Conservation (phyloP, 2,888 invertebrate species). For the Drosophila mercatorum region DNA sequence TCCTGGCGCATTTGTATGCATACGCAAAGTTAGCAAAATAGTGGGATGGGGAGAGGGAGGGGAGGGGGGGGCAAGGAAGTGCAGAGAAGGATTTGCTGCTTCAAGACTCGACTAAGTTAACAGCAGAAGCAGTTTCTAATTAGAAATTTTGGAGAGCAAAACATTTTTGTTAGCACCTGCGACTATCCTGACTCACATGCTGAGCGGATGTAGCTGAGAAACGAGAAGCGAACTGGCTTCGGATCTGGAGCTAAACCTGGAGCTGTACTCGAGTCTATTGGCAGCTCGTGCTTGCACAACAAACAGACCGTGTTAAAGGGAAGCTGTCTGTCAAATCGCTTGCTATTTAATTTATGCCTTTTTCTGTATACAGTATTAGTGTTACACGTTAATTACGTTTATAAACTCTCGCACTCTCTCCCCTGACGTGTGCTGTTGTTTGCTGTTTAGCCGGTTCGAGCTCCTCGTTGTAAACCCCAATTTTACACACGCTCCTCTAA, state of each 20-base stretch:
- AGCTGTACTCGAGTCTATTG: constrained; percentile 40
- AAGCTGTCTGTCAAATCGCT: constrained; percentile 58
- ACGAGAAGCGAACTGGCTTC: constrained; percentile 1
- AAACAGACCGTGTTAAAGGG: constrained; percentile 60
- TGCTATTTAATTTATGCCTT: constrained; percentile 68
- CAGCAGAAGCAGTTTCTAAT: constrained; percentile 74
- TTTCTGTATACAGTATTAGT: constrained; percentile 50
- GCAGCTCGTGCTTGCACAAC: constrained; percentile 69
- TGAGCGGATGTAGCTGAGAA: constrained; percentile 2
- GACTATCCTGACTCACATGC: constrained; percentile 28
- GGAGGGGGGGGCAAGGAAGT: constrained; percentile 2
- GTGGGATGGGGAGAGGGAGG: constrained; percentile 9
- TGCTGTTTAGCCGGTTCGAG: constrained; percentile 20
- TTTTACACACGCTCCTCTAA: constrained; percentile 43
- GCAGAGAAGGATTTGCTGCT: constrained; percentile 20
- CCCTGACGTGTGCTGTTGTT: neutral
- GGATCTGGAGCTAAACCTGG: neutral
- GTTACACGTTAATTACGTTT: constrained; percentile 71
- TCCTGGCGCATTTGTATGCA: constrained; percentile 65
- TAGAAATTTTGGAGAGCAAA: constrained; percentile 65
- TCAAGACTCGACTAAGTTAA: constrained; percentile 69
- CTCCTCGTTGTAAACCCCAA: constrained; percentile 5
- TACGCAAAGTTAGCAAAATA: constrained; percentile 56
- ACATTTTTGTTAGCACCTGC: constrained; percentile 50
- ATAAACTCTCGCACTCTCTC: constrained; percentile 6